phyloP scores from a whole-genome alignment of 1,140 invertebrate species.

The Odontomachus brunneus region DNA sequence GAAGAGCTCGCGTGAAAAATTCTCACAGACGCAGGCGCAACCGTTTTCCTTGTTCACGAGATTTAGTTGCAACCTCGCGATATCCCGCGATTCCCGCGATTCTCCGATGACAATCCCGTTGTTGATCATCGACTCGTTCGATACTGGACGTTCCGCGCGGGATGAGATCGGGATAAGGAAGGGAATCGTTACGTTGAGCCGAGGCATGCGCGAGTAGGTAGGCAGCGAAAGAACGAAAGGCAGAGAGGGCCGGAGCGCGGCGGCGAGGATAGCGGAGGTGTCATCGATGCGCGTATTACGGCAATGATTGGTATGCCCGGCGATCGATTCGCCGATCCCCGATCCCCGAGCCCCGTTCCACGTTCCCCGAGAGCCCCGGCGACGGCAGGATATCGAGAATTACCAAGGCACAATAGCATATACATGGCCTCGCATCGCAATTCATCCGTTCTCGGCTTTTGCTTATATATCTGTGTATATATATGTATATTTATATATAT shows the following conservation, averaged over 20 bases:
- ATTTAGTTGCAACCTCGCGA: constrained; percentile 9
- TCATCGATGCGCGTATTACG: constrained; percentile 60
- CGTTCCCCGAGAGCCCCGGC: constrained; percentile 4
- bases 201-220: constrained; percentile 6
- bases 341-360: not conserved
- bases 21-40: not conserved
- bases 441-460: constrained; percentile 39
- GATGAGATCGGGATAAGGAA: constrained; percentile 10
- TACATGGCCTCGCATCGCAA: constrained; percentile 58
- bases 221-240: constrained; percentile 10
- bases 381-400: constrained; percentile 73
- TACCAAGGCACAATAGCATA: constrained; percentile 65
- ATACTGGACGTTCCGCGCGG: not conserved
- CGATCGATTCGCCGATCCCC: constrained; percentile 27
- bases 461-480: constrained; percentile 15
- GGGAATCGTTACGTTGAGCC: not conserved
- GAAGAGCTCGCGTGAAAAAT: too few species aligned
- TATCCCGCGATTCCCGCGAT: not conserved
- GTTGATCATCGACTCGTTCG: constrained; percentile 26
- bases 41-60: not conserved
- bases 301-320: constrained; percentile 57
- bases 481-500: not conserved
- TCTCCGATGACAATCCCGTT: constrained; percentile 22
- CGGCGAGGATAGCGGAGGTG: constrained; percentile 30
- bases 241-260: too few species aligned